Base-by-base conservation (phyloP, 1,140 invertebrate genomes). In the Panonychus citri region DNA sequence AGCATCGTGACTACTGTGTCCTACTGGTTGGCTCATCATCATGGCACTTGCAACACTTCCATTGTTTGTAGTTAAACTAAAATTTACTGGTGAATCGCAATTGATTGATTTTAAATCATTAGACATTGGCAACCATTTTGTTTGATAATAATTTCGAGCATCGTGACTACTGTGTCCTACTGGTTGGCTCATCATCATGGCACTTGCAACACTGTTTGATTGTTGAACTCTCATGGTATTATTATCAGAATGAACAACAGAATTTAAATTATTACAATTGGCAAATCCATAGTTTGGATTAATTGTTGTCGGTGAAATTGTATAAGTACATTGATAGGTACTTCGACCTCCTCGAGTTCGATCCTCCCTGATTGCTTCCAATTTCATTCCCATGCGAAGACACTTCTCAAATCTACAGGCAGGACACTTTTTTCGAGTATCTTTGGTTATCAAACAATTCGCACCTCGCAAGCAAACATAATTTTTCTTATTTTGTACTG, bases 321-420 rank as follows among this genome's bases (percentile, higher is more conserved):
- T 82, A 64, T 88, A 89, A 34, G 84, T 86, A 68, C 85, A 90
- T 64, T 89, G 86, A 69, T 95, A 96, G 15, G 87, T 93, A 61
- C 87, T 93, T 57, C 91, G 77, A 25, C 91, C 91, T 54, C 90
- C 91, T 57, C 90, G 74, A 0, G 89, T 93, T 60, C 90, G 74
- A 70, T 96, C 90, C 66, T 91, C 86, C 59, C 90, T 73, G 48
- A 96, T 94, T 1, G 90, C 91, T 80, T 95, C 89, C 21, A 95
- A 71, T 68, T 91, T 94, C 91, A 96, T 96, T 37, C 91, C 91
- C 70, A 84, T 87, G 26, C 82, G 81, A 13, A 95, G 76, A 70
- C 91, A 97, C 71, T 93, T 94, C 57, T 91, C 83, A 68, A 94
- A 96, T 19, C 91, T 75, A 68, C 90, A 97, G 10, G 87, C 87